These are phyloP conservation scores for Oedothorax gibbosus DNA, from an alignment of 1,140 invertebrate genomes.

Conservation along the genomic window DNA sequence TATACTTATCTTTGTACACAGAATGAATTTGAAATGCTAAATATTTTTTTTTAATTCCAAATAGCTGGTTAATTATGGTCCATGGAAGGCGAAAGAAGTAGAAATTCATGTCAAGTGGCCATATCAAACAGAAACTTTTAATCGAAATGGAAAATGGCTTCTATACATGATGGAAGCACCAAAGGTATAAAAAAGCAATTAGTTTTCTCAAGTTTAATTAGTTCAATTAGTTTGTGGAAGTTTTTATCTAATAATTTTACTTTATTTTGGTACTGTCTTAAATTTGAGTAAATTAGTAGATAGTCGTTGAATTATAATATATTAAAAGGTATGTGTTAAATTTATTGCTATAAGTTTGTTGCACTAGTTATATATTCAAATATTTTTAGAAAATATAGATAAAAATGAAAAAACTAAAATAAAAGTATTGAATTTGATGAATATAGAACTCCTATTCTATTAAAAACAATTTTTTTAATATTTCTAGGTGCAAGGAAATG, in stretches of 20 bases:
- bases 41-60: not conserved
- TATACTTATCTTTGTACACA: too few relatives aligned
- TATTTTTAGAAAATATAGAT: too few relatives aligned
- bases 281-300: not conserved
- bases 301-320: not conserved
- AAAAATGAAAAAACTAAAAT: too few relatives aligned
- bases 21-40: not conserved
- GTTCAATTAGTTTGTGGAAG: not conserved
- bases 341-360: too few relatives aligned
- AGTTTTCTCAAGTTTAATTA: too few relatives aligned
- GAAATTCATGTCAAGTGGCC: constrained; percentile 90
- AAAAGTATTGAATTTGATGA: too few relatives aligned
- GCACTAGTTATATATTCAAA: too few relatives aligned
- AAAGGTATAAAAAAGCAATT: constrained; percentile 67
- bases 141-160: constrained; percentile 86
- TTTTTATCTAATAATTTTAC: not conserved
- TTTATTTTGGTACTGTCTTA: not conserved
- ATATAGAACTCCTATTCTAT: too few relatives aligned
- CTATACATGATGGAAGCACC: constrained; percentile 87
- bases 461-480: not conserved
- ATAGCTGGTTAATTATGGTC: constrained; percentile 80
- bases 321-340: too few relatives aligned
- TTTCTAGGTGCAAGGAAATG: constrained; percentile 60
- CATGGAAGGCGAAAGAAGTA: constrained; percentile 82
- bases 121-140: constrained; percentile 84